phyloP scores from a whole-genome alignment of 2,113 vertebrate species.

The Phoenicopterus ruber region DNA sequence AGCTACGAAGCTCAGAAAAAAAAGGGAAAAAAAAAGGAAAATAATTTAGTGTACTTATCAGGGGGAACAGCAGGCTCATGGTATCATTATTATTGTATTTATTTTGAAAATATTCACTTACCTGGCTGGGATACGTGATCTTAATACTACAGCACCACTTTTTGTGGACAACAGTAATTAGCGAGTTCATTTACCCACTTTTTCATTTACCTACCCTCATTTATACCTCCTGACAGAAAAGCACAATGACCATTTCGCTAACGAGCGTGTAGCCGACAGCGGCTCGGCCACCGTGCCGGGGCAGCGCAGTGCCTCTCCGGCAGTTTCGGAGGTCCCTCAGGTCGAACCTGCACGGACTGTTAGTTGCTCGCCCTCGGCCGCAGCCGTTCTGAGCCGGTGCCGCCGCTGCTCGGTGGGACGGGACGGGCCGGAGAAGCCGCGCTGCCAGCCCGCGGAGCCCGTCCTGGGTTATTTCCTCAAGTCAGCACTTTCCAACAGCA shows the following conservation, averaged over 20 bases:
- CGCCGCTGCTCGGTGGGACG: fast-evolving
- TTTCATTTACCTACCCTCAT: background rate
- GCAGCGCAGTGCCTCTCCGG: fast-evolving
- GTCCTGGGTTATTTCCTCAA: background rate
- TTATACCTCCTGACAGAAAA: background rate
- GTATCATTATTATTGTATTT: background rate
- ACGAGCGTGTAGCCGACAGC: fast-evolving
- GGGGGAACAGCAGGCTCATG: background rate
- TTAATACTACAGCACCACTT: background rate
- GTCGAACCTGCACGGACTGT: fast-evolving
- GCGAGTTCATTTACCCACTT: background rate
- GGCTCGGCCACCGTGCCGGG: fast-evolving
- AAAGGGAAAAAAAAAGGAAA: background rate
- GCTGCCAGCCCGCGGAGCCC: fast-evolving
- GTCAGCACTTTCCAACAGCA: background rate
- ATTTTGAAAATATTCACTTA: background rate
- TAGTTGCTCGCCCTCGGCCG: background rate
- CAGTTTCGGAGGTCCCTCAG: fast-evolving
- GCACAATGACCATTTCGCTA: fast-evolving
- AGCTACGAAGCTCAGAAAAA: background rate
- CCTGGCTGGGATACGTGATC: fast-evolving
- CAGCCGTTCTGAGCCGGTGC: fast-evolving
- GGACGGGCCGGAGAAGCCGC: background rate
- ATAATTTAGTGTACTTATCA: background rate
- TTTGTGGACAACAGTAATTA: fast-evolving